Evolutionary conservation across 2,888 invertebrate species (phyloP), one percentile per base, ranked within the genome.

Genomic region (Drosophila anceps): DNA sequence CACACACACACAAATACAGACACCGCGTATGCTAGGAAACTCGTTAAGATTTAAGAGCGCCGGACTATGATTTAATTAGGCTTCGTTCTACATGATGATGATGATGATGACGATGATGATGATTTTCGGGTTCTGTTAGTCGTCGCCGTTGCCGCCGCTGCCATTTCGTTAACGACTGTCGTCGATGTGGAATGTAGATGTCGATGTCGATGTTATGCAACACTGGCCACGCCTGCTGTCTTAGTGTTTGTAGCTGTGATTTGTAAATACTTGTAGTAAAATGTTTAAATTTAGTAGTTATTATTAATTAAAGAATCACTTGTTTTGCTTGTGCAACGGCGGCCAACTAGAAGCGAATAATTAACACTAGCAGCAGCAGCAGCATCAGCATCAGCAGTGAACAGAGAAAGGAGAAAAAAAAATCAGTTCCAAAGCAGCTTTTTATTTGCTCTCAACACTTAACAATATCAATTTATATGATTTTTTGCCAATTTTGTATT

Each of bases 201-300:
- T 41, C 10, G n/a, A 41, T 41, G 62, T 69, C 57, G 73, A 71
- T 73, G 80, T 74, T 73, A 80, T 71, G 80, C 72, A 86, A 84
- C 77, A 80, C 79, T 74, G 80, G 72, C 74, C 62, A 65, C 41
- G 41, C 55, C 65, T 43, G 69, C 75, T 66, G 68, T 73, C 80
- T 50, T 83, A 72, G 85, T 88, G 88, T 85, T 84, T 83, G 88
- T 85, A 85, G 84, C 84, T 85, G 84, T 85, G 84, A 85, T 85
- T 85, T 85, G 84, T 85, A 88, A 71, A 85, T 85, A 85, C 64
- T 80, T 85, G 73, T 85, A 85, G 85, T 83, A 73, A 79, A 83
- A 85, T 83, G 86, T 85, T 84, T 88, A 88, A 83, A 85, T 83
- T 85, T 85, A 88, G 81, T 85, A 88, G 85, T 67, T 88, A 84